Percentiles rank a stretch among this genome's conserved stretches.
These are phyloP conservation scores for Tamandua tetradactyla DNA, from an alignment of 2,797 vertebrate genomes.

Conservation along the genomic window DNA sequence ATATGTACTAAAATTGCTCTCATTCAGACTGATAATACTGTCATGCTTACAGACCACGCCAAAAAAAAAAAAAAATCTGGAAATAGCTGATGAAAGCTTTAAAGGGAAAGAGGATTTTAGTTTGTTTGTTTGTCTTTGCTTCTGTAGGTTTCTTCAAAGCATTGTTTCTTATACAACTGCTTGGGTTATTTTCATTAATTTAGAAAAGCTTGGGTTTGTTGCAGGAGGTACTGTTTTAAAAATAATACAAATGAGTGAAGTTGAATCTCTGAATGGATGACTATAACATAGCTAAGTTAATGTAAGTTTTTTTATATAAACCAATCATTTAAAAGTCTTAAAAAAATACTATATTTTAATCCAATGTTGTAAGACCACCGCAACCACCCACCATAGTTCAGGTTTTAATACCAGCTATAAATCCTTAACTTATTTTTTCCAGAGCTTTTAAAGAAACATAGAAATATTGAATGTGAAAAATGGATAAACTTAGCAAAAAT, in stretches of 20 bases:
- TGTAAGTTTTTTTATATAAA: constrained; percentile 62
- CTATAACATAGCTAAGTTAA: not conserved
- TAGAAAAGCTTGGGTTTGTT: not conserved
- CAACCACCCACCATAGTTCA: not conserved
- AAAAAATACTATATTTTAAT: constrained; percentile 27
- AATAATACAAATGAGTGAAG: not conserved
- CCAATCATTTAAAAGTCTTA: not conserved
- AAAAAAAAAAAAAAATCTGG: not conserved
- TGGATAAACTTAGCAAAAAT: constrained; percentile 35
- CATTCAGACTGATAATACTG: not conserved
- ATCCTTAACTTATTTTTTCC: constrained; percentile 2
- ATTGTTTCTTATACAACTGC: not conserved
- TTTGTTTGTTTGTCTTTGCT: not conserved
- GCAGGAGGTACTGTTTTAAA: not conserved
- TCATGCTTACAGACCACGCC: not conserved
- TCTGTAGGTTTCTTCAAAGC: not conserved
- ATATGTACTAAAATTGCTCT: not conserved
- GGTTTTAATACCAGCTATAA: not conserved
- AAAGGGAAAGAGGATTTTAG: not conserved
- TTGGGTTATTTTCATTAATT: constrained; percentile 20
- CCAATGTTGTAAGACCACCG: not conserved
- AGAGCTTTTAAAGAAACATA: constrained; percentile 42
- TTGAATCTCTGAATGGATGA: not conserved
- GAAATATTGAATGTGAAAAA: constrained; percentile 58
- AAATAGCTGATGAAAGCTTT: not conserved